A percentile compares a stretch with the other conserved stretches of the same genome.
Evolutionary conservation across 1,140 invertebrate species (phyloP).

Genomic region (Diplogasteroides magnus): DNA sequence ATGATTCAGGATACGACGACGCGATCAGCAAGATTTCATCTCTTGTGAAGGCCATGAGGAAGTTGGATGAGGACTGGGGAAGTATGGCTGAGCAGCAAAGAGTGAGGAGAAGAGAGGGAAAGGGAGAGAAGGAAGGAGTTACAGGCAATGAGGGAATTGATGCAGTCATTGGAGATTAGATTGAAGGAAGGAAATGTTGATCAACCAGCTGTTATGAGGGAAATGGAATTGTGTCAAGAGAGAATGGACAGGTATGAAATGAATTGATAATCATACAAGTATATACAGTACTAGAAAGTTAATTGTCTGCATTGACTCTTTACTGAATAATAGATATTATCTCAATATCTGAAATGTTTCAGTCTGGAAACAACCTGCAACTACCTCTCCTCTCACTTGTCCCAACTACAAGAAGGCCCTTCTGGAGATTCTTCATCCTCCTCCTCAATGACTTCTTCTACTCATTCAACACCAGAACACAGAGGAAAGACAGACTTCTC

Average conservation of each 20-base stretch:
- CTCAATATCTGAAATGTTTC: conserved; percentile 6
- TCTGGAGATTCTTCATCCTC: background rate
- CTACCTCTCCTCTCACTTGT: conserved; percentile 22
- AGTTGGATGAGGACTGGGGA: conserved; percentile 21
- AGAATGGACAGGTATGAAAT: conserved; percentile 23
- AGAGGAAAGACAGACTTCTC: conserved; percentile 25
- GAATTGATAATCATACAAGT: background rate
- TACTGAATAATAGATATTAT: conserved; percentile 1
- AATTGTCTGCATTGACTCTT: background rate
- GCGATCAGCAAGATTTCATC: conserved; percentile 19
- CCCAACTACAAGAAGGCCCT: conserved; percentile 7
- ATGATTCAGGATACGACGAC: conserved; percentile 21
- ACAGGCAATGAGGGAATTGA: background rate
- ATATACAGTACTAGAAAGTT: conserved; percentile 1
- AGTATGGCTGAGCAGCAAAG: too few species aligned
- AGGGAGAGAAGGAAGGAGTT: background rate
- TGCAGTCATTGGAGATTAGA: background rate
- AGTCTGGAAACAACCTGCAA: conserved; percentile 39
- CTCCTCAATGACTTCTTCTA: too few species aligned
- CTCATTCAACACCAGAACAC: background rate
- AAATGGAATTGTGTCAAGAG: conserved; percentile 29
- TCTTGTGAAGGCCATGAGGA: conserved; percentile 8
- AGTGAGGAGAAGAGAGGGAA: background rate
- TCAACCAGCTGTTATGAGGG: conserved; percentile 11
- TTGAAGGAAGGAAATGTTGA: conserved; percentile 6